Evolutionary conservation across 2,113 vertebrate species (phyloP), one percentile per base, ranked within the genome.

Genomic region (Strigops habroptila): DNA sequence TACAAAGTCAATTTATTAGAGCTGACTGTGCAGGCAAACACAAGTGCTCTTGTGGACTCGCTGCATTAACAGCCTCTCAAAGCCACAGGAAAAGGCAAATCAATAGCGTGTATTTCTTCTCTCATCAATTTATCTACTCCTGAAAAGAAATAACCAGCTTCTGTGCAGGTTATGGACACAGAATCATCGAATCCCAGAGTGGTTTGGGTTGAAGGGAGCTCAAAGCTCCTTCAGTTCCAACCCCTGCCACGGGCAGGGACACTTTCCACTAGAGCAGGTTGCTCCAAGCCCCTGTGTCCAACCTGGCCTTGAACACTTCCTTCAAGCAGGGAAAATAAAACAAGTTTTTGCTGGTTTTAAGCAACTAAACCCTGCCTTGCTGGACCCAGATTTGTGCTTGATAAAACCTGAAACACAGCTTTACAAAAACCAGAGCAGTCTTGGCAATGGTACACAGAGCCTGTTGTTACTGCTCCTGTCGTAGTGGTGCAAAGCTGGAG

Each of bases 41-140:
- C 14, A 65, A 94, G 93, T n/a, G 83, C 92, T 94, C 81, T 57
- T 75, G 82, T 78, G 68, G 82, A 62, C 62, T 82, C 33, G 84
- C 93, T 91, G 84, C 93, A 95, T 94, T 95, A 95, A 96, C 94
- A 88, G 85, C 84, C 94, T 91, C 95, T 94, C 97, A 80, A 93
- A 97, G 88, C 93, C 95, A 76, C 91, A 84, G 89, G 82, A 85
- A 82, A 88, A 95, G 71, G 44, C 76, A 93, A 94, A 97, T 96
- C 96, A 90, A 96, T 96, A 77, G 48, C 25, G 68, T 57, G 6
- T 70, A 82, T 85, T 93, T 96, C 87, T 94, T 82, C 89, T 93
- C 75, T 37, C 89, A 94, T 88, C 93, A 82, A 82, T 93, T 96
- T 91, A 94, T 93, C 82, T 86, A 31, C 43, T 31, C 76, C 88